Percentiles rank a stretch among this genome's conserved stretches.
phyloP scores from a whole-genome alignment of 1,140 invertebrate species.

The Andrena cerasifolii region DNA sequence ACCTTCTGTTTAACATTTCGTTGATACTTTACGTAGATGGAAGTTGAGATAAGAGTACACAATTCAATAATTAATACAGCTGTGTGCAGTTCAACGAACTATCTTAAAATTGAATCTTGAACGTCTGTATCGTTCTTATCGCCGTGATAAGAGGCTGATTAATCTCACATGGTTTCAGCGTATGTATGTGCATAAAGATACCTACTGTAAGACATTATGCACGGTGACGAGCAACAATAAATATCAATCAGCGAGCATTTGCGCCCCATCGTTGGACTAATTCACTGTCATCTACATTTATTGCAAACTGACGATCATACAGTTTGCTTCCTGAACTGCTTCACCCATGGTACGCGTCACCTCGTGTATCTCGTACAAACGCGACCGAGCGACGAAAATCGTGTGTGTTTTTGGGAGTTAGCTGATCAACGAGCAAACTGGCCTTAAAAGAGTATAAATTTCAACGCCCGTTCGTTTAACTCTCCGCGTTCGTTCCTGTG shows the following conservation, averaged over 20 bases:
- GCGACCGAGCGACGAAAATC: too few relatives aligned
- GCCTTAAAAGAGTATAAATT: background rate
- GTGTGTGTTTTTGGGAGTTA: too few relatives aligned
- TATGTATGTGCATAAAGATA: background rate
- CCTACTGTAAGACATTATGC: too few relatives aligned
- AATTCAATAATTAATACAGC: too few relatives aligned
- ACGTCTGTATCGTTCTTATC: background rate
- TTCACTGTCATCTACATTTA: conserved; percentile 40
- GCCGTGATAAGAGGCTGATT: background rate
- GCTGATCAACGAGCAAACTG: too few relatives aligned
- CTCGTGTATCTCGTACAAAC: conserved; percentile 1
- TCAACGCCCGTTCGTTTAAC: background rate
- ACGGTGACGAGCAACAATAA: conserved; percentile 3
- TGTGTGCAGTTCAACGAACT: too few relatives aligned
- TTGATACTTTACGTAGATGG: too few relatives aligned
- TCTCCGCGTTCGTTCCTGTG: background rate
- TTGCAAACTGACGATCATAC: conserved; percentile 12
- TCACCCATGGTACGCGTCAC: background rate
- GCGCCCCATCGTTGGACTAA: conserved; percentile 34
- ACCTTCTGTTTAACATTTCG: too few relatives aligned
- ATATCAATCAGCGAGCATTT: conserved; percentile 55
- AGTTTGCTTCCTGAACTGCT: conserved; percentile 36
- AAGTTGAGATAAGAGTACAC: too few relatives aligned
- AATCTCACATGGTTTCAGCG: background rate
- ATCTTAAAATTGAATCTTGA: too few relatives aligned